phyloP scores from a whole-genome alignment of 2,797 vertebrate genomes.

The Prunella strophiata region DNA sequence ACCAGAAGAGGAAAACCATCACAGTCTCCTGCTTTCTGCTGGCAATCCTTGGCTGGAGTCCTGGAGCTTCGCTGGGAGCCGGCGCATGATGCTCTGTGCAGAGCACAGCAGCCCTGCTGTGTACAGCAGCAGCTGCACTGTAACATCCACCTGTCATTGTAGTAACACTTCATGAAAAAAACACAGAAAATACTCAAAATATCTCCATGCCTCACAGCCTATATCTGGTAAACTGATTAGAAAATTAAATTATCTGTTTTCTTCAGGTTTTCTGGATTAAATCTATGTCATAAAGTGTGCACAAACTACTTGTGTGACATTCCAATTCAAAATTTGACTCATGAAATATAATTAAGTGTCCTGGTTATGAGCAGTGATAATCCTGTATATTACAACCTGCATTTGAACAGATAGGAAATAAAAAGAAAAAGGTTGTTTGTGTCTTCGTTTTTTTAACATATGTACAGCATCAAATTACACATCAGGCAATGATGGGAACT shows the following conservation, averaged over 20 bases:
- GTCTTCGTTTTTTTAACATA: not conserved
- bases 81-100: not conserved
- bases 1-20: fast-evolving
- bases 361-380: constrained; percentile 19
- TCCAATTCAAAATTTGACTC: not conserved
- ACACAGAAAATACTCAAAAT: constrained; percentile 58
- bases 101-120: constrained; percentile 14
- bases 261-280: constrained; percentile 29
- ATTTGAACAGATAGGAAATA: not conserved
- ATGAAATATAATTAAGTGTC: constrained; percentile 29
- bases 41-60: constrained; percentile 11
- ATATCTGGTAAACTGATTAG: constrained; percentile 55
- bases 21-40: not conserved
- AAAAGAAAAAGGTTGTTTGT: not conserved
- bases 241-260: constrained; percentile 49
- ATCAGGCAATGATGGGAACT: not conserved
- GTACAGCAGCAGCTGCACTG: constrained; percentile 36
- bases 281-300: not conserved
- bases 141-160: constrained; percentile 7
- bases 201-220: constrained; percentile 44
- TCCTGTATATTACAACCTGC: not conserved
- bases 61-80: constrained; percentile 6
- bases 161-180: constrained; percentile 68
- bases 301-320: constrained; percentile 27
- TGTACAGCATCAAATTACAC: not conserved